phyloP scores from a whole-genome alignment of 2,888 invertebrate species.

The Sussaba pulchella region DNA sequence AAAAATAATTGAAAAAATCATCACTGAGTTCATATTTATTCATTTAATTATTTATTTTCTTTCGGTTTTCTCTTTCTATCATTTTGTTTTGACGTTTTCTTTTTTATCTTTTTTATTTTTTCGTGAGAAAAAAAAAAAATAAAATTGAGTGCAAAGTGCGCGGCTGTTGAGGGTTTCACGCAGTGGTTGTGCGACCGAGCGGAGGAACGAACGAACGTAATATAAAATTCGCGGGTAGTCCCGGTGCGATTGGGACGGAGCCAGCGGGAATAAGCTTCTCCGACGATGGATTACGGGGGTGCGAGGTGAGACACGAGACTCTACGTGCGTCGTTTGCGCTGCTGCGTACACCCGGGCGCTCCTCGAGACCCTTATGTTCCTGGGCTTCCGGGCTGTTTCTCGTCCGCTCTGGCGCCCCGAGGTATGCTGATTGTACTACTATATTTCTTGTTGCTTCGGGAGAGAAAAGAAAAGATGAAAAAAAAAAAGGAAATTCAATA shows the following conservation, averaged over 20 bases:
- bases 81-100: too few species aligned
- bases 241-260: not conserved
- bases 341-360: not conserved
- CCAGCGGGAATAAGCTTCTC: not conserved
- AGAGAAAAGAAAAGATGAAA: too few species aligned
- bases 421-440: not conserved
- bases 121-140: not conserved
- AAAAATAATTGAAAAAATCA: not conserved
- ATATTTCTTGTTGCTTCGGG: not conserved
- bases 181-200: not conserved
- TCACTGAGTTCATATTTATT: too few species aligned
- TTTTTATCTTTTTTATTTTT: not conserved
- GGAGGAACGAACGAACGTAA: too few species aligned
- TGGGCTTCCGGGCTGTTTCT: constrained; percentile 12
- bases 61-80: too few species aligned
- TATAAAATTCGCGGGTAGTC: not conserved
- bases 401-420: constrained; percentile 1
- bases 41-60: too few species aligned
- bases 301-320: constrained; percentile 20
- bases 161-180: not conserved
- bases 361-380: not conserved
- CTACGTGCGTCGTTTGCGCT: constrained; percentile 24
- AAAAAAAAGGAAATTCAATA: too few species aligned
- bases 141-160: constrained; percentile 2
- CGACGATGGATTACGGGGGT: constrained; percentile 45